Evolutionary conservation across 2,113 vertebrate species (phyloP), one percentile per base, ranked within the genome.

Genomic region (Oncorhynchus masou): DNA sequence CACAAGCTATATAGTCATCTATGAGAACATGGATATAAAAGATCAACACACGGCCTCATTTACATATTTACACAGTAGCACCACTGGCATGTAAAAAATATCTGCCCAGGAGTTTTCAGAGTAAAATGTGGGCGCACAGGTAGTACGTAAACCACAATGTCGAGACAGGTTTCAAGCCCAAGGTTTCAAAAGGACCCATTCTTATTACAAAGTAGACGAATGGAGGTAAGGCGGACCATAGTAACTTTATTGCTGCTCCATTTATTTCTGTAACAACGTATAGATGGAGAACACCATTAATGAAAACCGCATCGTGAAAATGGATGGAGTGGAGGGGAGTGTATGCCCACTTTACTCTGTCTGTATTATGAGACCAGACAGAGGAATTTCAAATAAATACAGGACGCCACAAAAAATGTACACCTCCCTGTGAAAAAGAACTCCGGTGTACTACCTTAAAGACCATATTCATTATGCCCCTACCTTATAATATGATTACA

Each of bases 321-420:
- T 79, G 82, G 85, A 85, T 48, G 74, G 82, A 87, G 83, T 77
- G 90, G 85, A 88, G 88, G 79, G 74, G 81, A 70, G 84, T 80
- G 82, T 86, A 90, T 88, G 86, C 87, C 86, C 90, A 87, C 88
- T 92, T 89, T 87, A 87, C 76, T 74, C 59, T 79, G 85, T 83
- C 86, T 85, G 80, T 85, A 60, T 84, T 86, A 85, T 65, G 68
- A 85, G 87, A 90, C 81, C 89, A 92, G 89, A 88, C 89, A 88
- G 86, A 91, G 88, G 87, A 88, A 90, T 86, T 91, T 88, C 78
- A 91, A 90, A 93, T 91, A 91, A 92, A 91, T 89, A 91, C 88
- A 88, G 90, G 87, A 91, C 89, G 84, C 87, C 91, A 87, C 89
- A 91, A 88, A 92, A 92, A 93, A 93, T 89, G 88, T 90, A 87